Evolutionary conservation across 2,113 vertebrate species (phyloP), one percentile per base, ranked within the genome.

Genomic region (Copsychus sechellarum): DNA sequence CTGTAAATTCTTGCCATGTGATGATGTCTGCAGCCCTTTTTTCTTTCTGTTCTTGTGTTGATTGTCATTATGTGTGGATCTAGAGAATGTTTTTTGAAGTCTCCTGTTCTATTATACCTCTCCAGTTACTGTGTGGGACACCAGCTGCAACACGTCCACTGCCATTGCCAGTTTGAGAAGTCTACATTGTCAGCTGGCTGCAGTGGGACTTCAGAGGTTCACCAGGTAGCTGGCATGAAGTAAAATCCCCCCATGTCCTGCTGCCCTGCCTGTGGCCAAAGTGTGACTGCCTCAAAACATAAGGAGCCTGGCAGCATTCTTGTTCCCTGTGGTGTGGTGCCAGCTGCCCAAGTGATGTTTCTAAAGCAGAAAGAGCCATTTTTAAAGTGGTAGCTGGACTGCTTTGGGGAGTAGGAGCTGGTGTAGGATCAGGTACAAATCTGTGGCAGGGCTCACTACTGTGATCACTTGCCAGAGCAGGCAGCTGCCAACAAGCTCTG

Each of bases 161-260:
- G 38, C 31, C 6, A 19, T 5, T 56, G 56, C 12, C 65, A 38
- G 21, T 48, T 40, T 13, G 36, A 40, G 65, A 17, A 13, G 17
- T 11, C 28, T 18, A 2, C 0, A 0, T n/a, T 36, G 17, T 45
- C 70, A 74, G 0, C 36, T 66, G 53, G 36, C 28, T 74, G 47
- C 51, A 69, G 34, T 17, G 54, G 67, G 25, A 17, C 15, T 38
- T 21, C 1, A 28, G 38, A 33, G 9, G 22, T 11, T 51, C 47
- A 57, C 12, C 40, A 36, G 62, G 50, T 6, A 84, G 28, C 26
- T 65, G 31, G 18, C 22, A 36, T 24, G 42, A 69, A 61, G 38
- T 28, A 11, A 43, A 17, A 38, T 11, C 26, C 22, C 65, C 81
- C 33, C 18, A 5, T 0, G 4, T 65, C 36, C 40, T 5, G 14